Percentiles rank a stretch among this genome's conserved stretches.
Evolutionary conservation across 2,113 vertebrate species (phyloP).

Genomic region (Scartelaos histophorus): DNA sequence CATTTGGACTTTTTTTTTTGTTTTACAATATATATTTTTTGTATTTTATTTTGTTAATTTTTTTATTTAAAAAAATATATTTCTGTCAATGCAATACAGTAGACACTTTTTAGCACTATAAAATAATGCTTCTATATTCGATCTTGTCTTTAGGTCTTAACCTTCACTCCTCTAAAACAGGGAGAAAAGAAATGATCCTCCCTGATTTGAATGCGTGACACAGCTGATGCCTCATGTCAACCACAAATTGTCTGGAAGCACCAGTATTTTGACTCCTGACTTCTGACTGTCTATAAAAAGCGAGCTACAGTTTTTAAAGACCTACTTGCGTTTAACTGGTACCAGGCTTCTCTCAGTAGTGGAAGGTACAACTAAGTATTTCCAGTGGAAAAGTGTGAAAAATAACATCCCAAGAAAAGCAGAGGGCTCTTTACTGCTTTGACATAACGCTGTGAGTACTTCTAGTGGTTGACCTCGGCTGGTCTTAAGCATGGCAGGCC

Average conservation of each 20-base stretch:
- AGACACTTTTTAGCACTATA: not conserved
- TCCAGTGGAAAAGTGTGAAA: constrained; percentile 22
- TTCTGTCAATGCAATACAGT: too few relatives aligned
- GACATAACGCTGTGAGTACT: constrained; percentile 38
- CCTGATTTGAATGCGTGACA: not conserved
- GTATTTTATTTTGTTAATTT: too few relatives aligned
- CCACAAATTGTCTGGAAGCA: constrained; percentile 20
- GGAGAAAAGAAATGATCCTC: not conserved
- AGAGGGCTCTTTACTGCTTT: constrained; percentile 29
- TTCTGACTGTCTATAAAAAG: constrained; percentile 43
- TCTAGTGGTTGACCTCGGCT: constrained; percentile 46
- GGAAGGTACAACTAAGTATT: constrained; percentile 33
- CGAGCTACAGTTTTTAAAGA: constrained; percentile 21
- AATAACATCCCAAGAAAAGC: constrained; percentile 20
- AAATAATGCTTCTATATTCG: not conserved
- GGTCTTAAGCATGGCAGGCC: constrained; percentile 23
- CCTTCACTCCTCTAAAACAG: constrained; percentile 20
- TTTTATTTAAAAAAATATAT: too few relatives aligned
- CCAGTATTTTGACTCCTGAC: constrained; percentile 31
- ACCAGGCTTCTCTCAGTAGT: constrained; percentile 30
- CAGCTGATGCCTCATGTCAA: constrained; percentile 10
- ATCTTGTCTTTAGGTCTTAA: constrained; percentile 37
- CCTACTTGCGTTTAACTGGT: constrained; percentile 42
- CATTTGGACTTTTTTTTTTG: not conserved
- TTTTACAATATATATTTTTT: too few relatives aligned